Evolutionary conservation across 2,797 vertebrate genomes (phyloP), one percentile per base, ranked within the genome.

Genomic region (Chaetophractus vellerosus): DNA sequence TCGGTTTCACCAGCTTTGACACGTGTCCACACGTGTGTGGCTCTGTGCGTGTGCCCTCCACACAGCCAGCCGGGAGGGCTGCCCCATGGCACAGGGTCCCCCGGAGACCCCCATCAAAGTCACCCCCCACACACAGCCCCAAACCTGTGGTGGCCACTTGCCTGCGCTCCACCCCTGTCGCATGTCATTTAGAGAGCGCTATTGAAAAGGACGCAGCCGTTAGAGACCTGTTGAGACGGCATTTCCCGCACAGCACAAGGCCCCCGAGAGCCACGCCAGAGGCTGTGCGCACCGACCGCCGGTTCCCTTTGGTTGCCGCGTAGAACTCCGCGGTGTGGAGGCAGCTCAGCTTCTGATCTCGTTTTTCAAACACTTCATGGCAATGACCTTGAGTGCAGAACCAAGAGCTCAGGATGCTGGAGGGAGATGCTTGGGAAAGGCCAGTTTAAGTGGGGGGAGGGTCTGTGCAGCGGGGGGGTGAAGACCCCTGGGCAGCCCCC

Each of bases 401-500:
- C 14, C 4, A 11, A 10, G 24, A 36, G 8, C 18, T 71, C 63
- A 10, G 14, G 26, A 38, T 2, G 14, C 59, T 3, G 1, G 71
- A 57, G 63, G 9, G 41, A 45, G n/a, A 41, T 18, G 9, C 5
- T 18, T 1, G 11, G 88, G 45, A 55, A n/a, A 1, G 45, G 10
- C 1, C 3, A 0, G 18, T 16, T 10, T 9, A 4, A 0, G 9
- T 2, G 31, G 71, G 4, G 2, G 12, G 11, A 3, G 18, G 21
- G 7, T 45, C 33, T 66, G 55, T 10, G 21, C 19, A 50, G 1
- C 2, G 10, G 82, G 2, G 50, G 48, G 75, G 33, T 23, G 50
- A 50, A 50, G 50, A 50, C 50, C 48, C 28, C 21, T 33, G 21
- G 55, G 33, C 26, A 0, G 57, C 23, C 33, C 79, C 33, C 52